A percentile compares a stretch with the other conserved stretches of the same genome.
Conservation (phyloP, 2,797 vertebrate genomes). For the Tokudaia tokunoshimensis region DNA sequence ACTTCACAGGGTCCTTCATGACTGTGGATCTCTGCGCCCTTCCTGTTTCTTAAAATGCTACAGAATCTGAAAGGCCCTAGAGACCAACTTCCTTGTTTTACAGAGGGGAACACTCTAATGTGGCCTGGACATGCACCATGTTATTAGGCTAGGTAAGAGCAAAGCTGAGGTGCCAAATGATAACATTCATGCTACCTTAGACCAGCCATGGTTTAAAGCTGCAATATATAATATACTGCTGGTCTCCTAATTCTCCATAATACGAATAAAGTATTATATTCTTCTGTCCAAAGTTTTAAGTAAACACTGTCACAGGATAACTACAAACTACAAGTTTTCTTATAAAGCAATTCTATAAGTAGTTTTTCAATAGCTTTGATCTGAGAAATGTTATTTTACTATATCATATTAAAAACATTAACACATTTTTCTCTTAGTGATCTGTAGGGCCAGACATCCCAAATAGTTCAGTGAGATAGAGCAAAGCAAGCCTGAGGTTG, state of each 20-base stretch:
- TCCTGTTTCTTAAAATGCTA: neutral
- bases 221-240: neutral
- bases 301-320: neutral
- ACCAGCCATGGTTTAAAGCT: neutral
- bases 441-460: neutral
- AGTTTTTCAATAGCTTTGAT: conserved; percentile 23
- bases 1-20: neutral
- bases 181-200: conserved; percentile 14
- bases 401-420: conserved; percentile 34
- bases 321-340: neutral
- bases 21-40: neutral
- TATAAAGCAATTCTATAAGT: neutral
- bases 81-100: neutral
- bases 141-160: neutral
- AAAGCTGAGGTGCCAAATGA: neutral
- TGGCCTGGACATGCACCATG: neutral
- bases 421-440: neutral
- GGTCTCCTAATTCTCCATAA: neutral
- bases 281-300: neutral
- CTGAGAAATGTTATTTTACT: neutral
- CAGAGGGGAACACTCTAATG: neutral
- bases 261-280: neutral
- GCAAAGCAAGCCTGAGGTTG: neutral
- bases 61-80: neutral
- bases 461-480: neutral